These are phyloP conservation scores for Pediacus dermestoides DNA, from an alignment of 2,888 invertebrate genomes.

Conservation along the genomic window DNA sequence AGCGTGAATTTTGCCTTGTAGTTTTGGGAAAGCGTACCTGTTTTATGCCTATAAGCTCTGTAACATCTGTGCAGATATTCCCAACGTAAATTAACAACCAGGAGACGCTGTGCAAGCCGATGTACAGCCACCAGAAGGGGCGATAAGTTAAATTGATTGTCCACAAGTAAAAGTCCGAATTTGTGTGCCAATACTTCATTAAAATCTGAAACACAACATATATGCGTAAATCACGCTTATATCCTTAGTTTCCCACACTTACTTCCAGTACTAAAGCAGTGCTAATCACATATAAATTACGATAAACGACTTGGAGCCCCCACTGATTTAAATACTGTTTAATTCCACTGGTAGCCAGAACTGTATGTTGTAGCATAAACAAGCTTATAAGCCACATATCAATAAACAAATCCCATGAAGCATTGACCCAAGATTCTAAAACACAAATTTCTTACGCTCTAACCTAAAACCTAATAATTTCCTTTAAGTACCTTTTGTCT, in stretches of 20 bases:
- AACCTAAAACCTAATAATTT: slow-evolving; percentile 1
- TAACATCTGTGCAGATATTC: slow-evolving; percentile 60
- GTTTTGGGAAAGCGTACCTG: slow-evolving; percentile 46
- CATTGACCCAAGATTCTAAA: slow-evolving; percentile 44
- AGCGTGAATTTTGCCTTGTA: slow-evolving; percentile 6
- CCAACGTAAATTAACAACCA: slow-evolving; percentile 61
- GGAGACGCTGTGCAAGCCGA: slow-evolving; percentile 51
- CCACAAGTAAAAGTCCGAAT: slow-evolving; percentile 55
- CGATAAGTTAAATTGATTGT: slow-evolving; percentile 52
- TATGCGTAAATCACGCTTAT: not conserved
- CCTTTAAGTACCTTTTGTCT: slow-evolving; percentile 7
- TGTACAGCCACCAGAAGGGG: slow-evolving; percentile 52
- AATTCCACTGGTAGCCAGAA: slow-evolving; percentile 51
- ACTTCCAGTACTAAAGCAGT: slow-evolving; percentile 52
- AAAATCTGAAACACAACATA: slow-evolving; percentile 47
- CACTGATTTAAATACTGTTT: slow-evolving; percentile 50
- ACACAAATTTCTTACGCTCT: slow-evolving; percentile 14
- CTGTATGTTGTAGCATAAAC: slow-evolving; percentile 59
- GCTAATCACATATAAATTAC: slow-evolving; percentile 52
- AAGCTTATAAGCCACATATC: slow-evolving; percentile 52
- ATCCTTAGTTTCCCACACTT: slow-evolving; percentile 22
- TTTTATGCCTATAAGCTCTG: slow-evolving; percentile 59
- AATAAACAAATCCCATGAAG: slow-evolving; percentile 47
- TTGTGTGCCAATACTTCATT: slow-evolving; percentile 53
- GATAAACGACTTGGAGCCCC: slow-evolving; percentile 48